A percentile compares a stretch with the other conserved stretches of the same genome.
These are phyloP conservation scores for Propsilocerus akamusi DNA, from an alignment of 1,140 invertebrate species.

Conservation along the genomic window DNA sequence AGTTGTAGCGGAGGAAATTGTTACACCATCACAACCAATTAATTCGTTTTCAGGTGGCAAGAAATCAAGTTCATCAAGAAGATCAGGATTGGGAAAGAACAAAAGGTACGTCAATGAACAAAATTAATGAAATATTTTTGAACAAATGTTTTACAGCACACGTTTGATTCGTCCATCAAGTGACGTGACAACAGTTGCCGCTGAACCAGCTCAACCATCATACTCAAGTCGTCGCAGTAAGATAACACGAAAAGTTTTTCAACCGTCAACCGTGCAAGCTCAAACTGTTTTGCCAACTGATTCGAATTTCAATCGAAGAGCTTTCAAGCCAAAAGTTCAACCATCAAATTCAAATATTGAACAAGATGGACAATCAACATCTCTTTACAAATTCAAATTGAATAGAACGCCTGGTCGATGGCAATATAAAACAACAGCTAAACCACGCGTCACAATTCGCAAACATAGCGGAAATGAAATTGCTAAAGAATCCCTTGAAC, in stretches of 20 bases:
- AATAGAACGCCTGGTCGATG: conserved; percentile 59
- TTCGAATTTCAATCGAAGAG: conserved; percentile 27
- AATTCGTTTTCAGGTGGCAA: neutral
- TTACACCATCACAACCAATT: neutral
- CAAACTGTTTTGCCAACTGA: conserved; percentile 21
- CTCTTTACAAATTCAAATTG: conserved; percentile 53
- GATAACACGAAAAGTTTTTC: conserved; percentile 25
- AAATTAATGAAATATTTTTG: too few species aligned
- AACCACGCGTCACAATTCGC: conserved; percentile 63
- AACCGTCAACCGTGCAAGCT: conserved; percentile 21
- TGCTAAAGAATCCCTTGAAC: conserved; percentile 20
- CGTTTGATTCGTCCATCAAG: conserved; percentile 9
- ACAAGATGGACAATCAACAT: conserved; percentile 27
- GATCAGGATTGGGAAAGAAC: neutral
- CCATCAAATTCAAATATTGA: conserved; percentile 30
- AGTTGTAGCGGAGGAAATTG: neutral
- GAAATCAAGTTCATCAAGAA: neutral
- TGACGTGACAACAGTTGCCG: conserved; percentile 37
- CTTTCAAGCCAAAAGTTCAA: conserved; percentile 38
- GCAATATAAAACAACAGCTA: conserved; percentile 75
- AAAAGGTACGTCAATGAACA: neutral
- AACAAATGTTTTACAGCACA: too few species aligned
- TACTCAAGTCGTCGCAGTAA: conserved; percentile 27
- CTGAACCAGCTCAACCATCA: conserved; percentile 29
- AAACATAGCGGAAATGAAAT: conserved; percentile 44